Percentiles rank a stretch among this genome's conserved stretches.
Conservation (phyloP, 2,797 vertebrate genomes). For the Pseudochaenichthys georgianus region DNA sequence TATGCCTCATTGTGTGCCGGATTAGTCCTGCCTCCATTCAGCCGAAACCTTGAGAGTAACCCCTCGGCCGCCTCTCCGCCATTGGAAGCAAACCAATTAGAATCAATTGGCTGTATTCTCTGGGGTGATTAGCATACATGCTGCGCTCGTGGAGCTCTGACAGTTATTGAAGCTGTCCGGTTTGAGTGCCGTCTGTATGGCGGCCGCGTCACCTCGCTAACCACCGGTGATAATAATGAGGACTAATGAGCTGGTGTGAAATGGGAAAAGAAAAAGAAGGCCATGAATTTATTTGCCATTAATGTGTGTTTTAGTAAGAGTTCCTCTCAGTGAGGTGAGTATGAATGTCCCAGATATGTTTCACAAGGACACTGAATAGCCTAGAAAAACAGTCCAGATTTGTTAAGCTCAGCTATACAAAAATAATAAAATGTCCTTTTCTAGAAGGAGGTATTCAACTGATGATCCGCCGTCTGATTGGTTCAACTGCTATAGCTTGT, state of each 20-base stretch:
- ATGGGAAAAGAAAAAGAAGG: slow-evolving; percentile 19
- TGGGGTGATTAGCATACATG: slow-evolving; percentile 79
- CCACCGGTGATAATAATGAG: slow-evolving; percentile 61
- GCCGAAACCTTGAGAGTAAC: slow-evolving; percentile 61
- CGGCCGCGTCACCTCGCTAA: slow-evolving; percentile 59
- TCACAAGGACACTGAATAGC: neutral
- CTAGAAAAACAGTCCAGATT: neutral
- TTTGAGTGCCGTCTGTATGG: slow-evolving; percentile 56
- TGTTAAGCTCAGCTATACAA: neutral
- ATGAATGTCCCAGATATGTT: slow-evolving; percentile 1
- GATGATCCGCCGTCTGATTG: neutral
- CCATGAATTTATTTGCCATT: slow-evolving; percentile 29
- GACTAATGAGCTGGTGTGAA: slow-evolving; percentile 66
- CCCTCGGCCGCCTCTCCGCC: slow-evolving; percentile 63
- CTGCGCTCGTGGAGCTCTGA: slow-evolving; percentile 66
- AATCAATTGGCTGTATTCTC: slow-evolving; percentile 79
- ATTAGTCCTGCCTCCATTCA: slow-evolving; percentile 74
- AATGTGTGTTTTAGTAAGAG: slow-evolving; percentile 24
- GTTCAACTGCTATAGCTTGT: neutral
- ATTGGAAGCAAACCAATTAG: slow-evolving; percentile 79
- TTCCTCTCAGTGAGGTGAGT: slow-evolving; percentile 12
- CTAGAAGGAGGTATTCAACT: neutral
- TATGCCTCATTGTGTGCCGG: slow-evolving; percentile 74
- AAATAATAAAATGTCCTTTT: neutral
- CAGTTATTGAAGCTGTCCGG: slow-evolving; percentile 74